Evolutionary conservation across 2,113 vertebrate genomes (phyloP), one percentile per base, ranked within the genome.

Genomic region (Cathartes aura): DNA sequence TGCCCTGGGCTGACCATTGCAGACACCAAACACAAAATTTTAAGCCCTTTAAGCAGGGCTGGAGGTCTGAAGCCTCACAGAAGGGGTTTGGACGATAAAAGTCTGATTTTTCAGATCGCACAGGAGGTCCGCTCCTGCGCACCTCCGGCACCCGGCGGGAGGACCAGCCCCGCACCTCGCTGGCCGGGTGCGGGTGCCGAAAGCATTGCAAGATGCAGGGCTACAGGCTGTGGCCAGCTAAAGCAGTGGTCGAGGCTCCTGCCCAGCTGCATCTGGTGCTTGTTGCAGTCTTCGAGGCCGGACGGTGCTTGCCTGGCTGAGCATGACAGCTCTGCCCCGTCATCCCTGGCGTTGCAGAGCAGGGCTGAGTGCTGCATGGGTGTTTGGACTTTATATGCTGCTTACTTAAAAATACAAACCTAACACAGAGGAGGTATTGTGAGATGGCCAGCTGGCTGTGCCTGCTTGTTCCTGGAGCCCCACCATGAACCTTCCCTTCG

Each of bases 401-500:
- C 43, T 87, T 16, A 4, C 68, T 90, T 80, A 17, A 42, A 83
- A 81, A 40, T 7, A 30, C 70, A 91, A 60, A 34, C 42, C 52
- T n/a, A 30, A 18, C 20, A 93, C 88, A 93, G 87, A 95, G 48
- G 52, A 84, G 23, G 63, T 13, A 95, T 76, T 89, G 94, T 88
- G 74, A 76, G 81, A 9, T 26, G n/a, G 86, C 76, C 90, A 90
- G 87, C 88, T 93, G 92, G 74, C 68, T 70, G 81, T 52, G 70
- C 58, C 68, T 85, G 53, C 62, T 18, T 45, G 3, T 63, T 76
- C n/a, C 84, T 76, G 66, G 42, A 84, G 45, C 40, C 63, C 59
- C 78, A 75, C 86, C 74, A 43, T 24, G n/a, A 62, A 27, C 62
- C 85, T 73, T 59, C 52, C 76, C 74, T 59, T 56, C 10, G 4